A percentile compares a stretch with the other conserved stretches of the same genome.
These are phyloP conservation scores for Potamilus streckersoni DNA, from an alignment of 1,140 invertebrate genomes.

Conservation along the genomic window DNA sequence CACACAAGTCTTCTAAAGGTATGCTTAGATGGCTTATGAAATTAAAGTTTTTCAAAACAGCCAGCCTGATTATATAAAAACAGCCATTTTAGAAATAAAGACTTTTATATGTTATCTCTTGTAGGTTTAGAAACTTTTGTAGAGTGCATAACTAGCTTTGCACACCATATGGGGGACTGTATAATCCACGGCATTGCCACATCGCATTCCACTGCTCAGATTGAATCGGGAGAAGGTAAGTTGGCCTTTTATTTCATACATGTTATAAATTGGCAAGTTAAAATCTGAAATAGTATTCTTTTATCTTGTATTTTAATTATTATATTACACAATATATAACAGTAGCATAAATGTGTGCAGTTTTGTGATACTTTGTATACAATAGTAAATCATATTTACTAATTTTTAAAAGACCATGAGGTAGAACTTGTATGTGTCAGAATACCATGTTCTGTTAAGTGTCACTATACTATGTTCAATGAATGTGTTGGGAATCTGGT, in stretches of 20 bases:
- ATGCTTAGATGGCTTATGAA: too few relatives aligned
- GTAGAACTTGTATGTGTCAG: too few relatives aligned
- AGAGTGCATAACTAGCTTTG: conserved; percentile 64
- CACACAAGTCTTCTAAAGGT: too few relatives aligned
- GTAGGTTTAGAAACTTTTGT: conserved; percentile 56
- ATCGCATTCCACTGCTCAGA: conserved; percentile 59
- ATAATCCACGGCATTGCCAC: conserved; percentile 68
- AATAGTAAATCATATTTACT: neutral
- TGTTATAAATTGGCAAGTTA: neutral
- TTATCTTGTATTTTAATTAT: neutral
- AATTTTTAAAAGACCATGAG: too few relatives aligned
- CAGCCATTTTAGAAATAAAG: too few relatives aligned
- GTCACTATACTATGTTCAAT: too few relatives aligned
- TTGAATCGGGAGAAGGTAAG: conserved; percentile 62
- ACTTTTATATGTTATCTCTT: conserved; percentile 24
- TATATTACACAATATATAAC: neutral
- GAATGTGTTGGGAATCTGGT: too few relatives aligned
- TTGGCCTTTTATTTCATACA: neutral
- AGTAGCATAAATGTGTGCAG: neutral
- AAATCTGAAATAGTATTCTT: neutral
- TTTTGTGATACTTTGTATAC: neutral
- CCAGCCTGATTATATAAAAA: too few relatives aligned
- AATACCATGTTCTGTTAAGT: too few relatives aligned
- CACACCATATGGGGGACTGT: conserved; percentile 74
- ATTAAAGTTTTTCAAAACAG: too few relatives aligned